Evolutionary conservation across 2,113 vertebrate genomes (phyloP), one percentile per base, ranked within the genome.

Genomic region (Urocolius indicus): DNA sequence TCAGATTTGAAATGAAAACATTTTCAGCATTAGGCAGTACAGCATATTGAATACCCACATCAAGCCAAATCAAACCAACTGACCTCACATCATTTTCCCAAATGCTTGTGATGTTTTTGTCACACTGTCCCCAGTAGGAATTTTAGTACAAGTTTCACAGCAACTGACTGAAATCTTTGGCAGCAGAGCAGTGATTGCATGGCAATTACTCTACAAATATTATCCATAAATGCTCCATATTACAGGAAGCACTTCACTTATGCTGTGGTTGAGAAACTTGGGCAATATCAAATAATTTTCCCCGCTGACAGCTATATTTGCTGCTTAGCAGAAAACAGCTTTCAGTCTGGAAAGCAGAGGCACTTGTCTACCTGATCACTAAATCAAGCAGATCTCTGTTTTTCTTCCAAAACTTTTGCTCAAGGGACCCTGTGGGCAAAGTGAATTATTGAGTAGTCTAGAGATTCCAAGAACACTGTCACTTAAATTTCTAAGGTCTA

Each of bases 171-270:
- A 92, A 97, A 90, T 90, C 46, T 77, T 93, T 87, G 93, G 68
- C 90, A 95, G 84, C 66, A 65, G 68, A 95, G 86, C 81, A 54
- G 43, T 52, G 90, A 95, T 84, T 94, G 79, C 86, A 76, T 12
- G 6, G 82, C 94, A 96, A 92, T 97, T 97, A 95, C 92, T 95
- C 73, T 76, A 85, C 92, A 84, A 93, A 94, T 94, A 72, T 86
- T 96, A 89, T 89, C 69, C 49, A 89, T 85, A 97, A 97, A 94
- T 72, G 71, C 54, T 94, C 91, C 72, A 36, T 80, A 88, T 95
- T 83, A 96, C 93, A 97, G 92, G 71, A 78, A 95, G 38, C 51
- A 87, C 79, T 96, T 95, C 71, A 68, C 69, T 91, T 89, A 62
- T 17, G 65, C 68, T 79, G 90, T 92, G 69, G 82, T 92, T 92